Percentiles rank a stretch among this genome's conserved stretches.
Conservation (phyloP, 2,797 vertebrate genomes). For the Esox lucius region DNA sequence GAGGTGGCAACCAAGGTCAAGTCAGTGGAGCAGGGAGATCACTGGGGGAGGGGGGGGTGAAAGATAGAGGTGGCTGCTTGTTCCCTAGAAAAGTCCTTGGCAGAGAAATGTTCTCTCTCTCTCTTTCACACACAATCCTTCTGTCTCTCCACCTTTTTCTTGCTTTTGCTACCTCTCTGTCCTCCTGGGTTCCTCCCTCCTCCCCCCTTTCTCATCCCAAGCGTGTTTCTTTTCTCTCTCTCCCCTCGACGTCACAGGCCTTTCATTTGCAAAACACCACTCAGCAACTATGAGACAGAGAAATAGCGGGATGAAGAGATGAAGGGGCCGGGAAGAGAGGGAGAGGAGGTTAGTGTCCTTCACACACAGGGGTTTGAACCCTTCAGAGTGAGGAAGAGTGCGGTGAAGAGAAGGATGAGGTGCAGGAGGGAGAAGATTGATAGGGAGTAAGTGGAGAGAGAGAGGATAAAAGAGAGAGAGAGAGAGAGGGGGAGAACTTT, state of each 20-base stretch:
- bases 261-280: slow-evolving; percentile 70
- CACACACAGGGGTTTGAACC: not conserved
- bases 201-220: slow-evolving; percentile 27
- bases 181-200: not conserved
- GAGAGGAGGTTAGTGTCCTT: slow-evolving; percentile 25
- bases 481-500: not conserved
- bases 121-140: not conserved
- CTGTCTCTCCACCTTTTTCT: not conserved
- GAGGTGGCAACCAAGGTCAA: not conserved
- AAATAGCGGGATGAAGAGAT: slow-evolving; percentile 14
- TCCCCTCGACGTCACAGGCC: slow-evolving; percentile 55
- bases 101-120: slow-evolving; percentile 51
- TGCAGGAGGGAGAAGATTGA: not conserved
- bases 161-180: not conserved
- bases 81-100: slow-evolving; percentile 75
- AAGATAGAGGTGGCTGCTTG: slow-evolving; percentile 44
- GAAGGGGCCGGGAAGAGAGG: slow-evolving; percentile 4
- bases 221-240: slow-evolving; percentile 66
- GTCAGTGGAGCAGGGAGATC: slow-evolving; percentile 6
- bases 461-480: not conserved
- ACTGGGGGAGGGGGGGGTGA: not conserved
- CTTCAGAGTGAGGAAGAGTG: not conserved
- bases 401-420: not conserved
- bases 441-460: not conserved
- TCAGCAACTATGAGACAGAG: slow-evolving; percentile 63